Evolutionary conservation across 1,140 invertebrate genomes (phyloP), one percentile per base, ranked within the genome.

Genomic region (Akabosia matsudoensis): DNA sequence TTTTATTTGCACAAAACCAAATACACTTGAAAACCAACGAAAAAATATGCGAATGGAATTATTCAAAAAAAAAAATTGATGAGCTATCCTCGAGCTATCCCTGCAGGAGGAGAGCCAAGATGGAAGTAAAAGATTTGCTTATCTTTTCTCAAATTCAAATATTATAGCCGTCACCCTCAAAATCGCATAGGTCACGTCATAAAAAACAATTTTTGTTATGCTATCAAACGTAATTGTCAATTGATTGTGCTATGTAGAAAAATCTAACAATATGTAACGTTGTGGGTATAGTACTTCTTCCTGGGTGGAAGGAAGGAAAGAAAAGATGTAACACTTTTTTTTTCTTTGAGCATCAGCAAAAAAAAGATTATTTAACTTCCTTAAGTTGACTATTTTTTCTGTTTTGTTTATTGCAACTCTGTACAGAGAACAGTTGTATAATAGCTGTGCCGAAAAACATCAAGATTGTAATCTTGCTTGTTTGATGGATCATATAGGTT

Each of bases 401-500:
- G 37, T 18, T 10, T 45, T 45, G 37, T n/a, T n/a, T n/a, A n/a
- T n/a, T n/a, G 24, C 54, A 56, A 4, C 3, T 56, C 24, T 7
- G 54, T 16, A 22, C 54, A 56, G 14, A 10, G 22, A 56, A 45
- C n/a, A 7, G 7, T 24, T n/a, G 13, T n/a, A 13, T 7, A 61
- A n/a, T 22, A 61, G 7, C 54, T 22, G n/a, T 22, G 54, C 14
- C n/a, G 24, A 61, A 61, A 7, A 61, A 7, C 7, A 61, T 61
- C 7, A 61, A n/a, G 24, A 61, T n/a, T 61, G 24, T 61, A n/a
- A 61, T 61, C 54, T 61, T 24, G 54, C n/a, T 45, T 45, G 37
- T 45, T 14, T 61, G 54, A 61, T 61, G 54, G 54, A 61, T 61
- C 14, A 67, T 67, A 67, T 67, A 67, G 61, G 61, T 67, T n/a